Evolutionary conservation across 2,113 vertebrate genomes (phyloP), one percentile per base, ranked within the genome.

Genomic region (Nycticorax nycticorax): DNA sequence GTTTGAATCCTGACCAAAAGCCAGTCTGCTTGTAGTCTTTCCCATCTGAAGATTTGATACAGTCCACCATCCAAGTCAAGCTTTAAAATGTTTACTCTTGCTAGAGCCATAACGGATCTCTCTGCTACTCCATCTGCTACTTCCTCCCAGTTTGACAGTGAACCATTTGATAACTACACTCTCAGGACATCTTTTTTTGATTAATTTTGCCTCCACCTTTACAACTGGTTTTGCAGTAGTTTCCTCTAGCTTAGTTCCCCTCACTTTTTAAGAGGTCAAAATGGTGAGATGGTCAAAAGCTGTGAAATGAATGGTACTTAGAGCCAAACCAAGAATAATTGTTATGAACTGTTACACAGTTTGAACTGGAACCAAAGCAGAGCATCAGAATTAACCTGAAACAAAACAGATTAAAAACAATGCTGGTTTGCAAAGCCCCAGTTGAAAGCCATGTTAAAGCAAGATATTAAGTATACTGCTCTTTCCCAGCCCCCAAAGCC

Each of bases 91-190:
- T 33, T 93, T 47, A 84, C 50, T 89, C 76, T 78, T 96, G 76
- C 73, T 93, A 97, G 89, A 89, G 52, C 86, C 15, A 3, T 83
- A 93, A 55, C 8, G 12, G 75, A 80, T 92, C 76, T 84, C 68
- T 92, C 73, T 91, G 68, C 60, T 93, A 23, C 76, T 96, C 89
- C 94, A 93, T 89, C 95, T 97, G 89, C 60, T 81, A 67, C 76
- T 68, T 93, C 73, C 52, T 96, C 68, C 53, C 64, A 87, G 76
- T 87, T 77, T 84, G 80, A 96, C 68, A 93, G 84, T 35, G 76
- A 92, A 81, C 64, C 37, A 45, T 89, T 89, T 84, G 86, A 75
- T 71, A 91, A 89, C 83, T 95, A 37, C 4, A 1, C 56, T 91
- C 60, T 77, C 52, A 89, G 84, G 64, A 92, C 22, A 8, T 62